phyloP scores from a whole-genome alignment of 2,888 invertebrate species.

The Mesorhabditis spiculigera region DNA sequence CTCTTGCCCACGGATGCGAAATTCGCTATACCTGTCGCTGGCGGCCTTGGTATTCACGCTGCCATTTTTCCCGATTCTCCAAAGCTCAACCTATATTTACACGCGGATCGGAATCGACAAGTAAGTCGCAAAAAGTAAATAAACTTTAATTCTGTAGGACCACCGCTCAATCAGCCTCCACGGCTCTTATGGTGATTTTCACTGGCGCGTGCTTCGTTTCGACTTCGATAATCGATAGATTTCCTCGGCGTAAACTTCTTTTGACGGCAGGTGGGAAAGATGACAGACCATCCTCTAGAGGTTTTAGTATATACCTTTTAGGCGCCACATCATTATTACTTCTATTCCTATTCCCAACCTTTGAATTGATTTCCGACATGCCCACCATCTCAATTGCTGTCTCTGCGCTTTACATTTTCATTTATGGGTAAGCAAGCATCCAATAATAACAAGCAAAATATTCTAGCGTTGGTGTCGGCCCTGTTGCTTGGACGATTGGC shows the following conservation, averaged over 20 bases:
- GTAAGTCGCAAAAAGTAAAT: constrained; percentile 19
- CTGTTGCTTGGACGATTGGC: constrained; percentile 47
- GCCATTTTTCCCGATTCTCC: constrained; percentile 53
- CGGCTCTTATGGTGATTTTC: constrained; percentile 45
- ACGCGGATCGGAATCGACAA: constrained; percentile 28
- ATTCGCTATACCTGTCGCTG: constrained; percentile 42
- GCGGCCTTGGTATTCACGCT: constrained; percentile 43
- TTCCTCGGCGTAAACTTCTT: constrained; percentile 35
- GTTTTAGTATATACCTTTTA: neutral
- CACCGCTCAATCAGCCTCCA: constrained; percentile 36
- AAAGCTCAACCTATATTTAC: constrained; percentile 47
- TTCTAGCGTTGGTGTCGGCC: constrained; percentile 47
- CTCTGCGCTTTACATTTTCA: neutral
- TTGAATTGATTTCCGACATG: neutral
- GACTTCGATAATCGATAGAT: constrained; percentile 36
- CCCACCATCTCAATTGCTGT: neutral
- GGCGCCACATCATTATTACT: neutral
- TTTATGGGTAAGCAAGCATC: neutral
- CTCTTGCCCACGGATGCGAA: constrained; percentile 31
- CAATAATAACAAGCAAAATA: neutral
- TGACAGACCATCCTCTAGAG: neutral
- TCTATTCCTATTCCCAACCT: neutral
- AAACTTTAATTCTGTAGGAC: neutral
- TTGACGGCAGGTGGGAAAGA: neutral
- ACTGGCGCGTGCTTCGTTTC: constrained; percentile 38